Conservation (phyloP, 2,797 vertebrate genomes). For the Tarsius wallacei region DNA sequence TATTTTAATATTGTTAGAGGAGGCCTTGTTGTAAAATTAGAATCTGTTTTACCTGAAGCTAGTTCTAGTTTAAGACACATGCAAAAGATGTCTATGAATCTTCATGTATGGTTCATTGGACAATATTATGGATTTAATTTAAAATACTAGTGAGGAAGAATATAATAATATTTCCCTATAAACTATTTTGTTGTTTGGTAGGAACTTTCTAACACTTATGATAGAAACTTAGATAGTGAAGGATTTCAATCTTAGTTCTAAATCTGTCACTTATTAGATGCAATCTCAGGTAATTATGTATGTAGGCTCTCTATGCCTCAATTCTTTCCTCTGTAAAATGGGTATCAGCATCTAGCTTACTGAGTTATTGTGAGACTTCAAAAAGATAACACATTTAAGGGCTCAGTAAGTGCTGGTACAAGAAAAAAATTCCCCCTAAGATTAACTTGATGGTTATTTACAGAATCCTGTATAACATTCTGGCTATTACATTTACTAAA, state of each 20-base stretch:
- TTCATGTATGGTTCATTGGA: background rate
- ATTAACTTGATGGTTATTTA: background rate
- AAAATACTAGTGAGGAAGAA: conserved; percentile 55
- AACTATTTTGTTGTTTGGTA: conserved; percentile 36
- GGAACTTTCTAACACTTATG: conserved; percentile 44
- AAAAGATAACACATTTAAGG: background rate
- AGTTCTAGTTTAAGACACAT: conserved; percentile 66
- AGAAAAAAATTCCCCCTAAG: conserved; percentile 18
- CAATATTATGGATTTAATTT: conserved; percentile 57
- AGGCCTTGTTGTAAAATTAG: conserved; percentile 73
- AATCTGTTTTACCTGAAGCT: conserved; percentile 78
- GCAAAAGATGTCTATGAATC: conserved; percentile 62
- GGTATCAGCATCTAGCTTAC: background rate
- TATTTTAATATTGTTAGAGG: conserved; percentile 81
- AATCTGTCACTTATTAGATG: conserved; percentile 51
- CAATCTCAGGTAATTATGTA: background rate
- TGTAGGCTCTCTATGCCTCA: background rate
- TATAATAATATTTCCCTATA: conserved; percentile 13
- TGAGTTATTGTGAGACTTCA: background rate
- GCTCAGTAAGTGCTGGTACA: background rate
- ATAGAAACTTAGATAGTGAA: conserved; percentile 21
- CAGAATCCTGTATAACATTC: background rate
- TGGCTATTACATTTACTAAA: conserved; percentile 54
- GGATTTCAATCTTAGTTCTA: conserved; percentile 33
- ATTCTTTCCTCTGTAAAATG: conserved; percentile 50